Base-by-base conservation (phyloP, 2,888 invertebrate species). In the Tenthredo livida region DNA sequence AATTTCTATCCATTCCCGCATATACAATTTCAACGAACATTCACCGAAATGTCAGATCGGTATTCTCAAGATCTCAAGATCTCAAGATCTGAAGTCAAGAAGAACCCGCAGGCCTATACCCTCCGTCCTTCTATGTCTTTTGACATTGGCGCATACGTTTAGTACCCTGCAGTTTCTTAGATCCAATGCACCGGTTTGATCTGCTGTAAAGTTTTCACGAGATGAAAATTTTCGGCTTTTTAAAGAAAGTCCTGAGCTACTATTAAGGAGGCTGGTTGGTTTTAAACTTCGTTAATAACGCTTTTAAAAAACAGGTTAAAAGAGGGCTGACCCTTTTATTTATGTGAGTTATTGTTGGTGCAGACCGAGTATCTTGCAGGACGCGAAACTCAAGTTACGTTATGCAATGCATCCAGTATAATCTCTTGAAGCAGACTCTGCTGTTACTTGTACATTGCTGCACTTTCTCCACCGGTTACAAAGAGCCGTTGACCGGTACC, bases 321-420 rank as follows among this genome's bases (percentile, higher is more conserved):
- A 12, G 4, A 17, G 33, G 33, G 17, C 67, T 67, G 33, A 67
- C 67, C 67, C 61, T 61, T 61, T 25, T 21, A 10, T 25, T 61
- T 25, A 25, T 12, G 70, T n/a, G n/a, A 70, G 37, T 33, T 70
- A 4, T 70, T 70, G 12, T 70, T 29, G 17, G 12, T 25, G 72
- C 7, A n/a, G 43, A 21, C 40, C n/a, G 72, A 73, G 17, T 12
- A 15, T 29, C 54, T 77, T 25, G 12, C 40, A 6, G 58, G 58
- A 78, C 80, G 61, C 61, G 80, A 80, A 80, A 80, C 80, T 80
- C 80, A 17, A 58, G 80, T 61, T 80, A 21, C 40, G 58, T 80
- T 80, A 61, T 61, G 80, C 61, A 80, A 80, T 25, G n/a, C 61
- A 40, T 37, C 61, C 3, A 21, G 80, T 25, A 25, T 80, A 80